Conservation (phyloP, 1,140 invertebrate species). For the Caenorhabditis inopinata region DNA sequence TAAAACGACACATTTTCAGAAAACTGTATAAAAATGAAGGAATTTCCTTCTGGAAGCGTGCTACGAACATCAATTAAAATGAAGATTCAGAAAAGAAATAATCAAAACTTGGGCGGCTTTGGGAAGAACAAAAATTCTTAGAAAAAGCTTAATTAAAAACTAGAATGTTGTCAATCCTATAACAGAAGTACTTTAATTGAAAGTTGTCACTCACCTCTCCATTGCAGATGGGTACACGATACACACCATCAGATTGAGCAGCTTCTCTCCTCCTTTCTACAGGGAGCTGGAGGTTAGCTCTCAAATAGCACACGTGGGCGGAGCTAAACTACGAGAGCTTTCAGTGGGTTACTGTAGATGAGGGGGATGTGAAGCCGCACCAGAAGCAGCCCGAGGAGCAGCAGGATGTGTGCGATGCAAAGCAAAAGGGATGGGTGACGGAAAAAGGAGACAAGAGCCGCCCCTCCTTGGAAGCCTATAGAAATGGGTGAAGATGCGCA, state of each 20-base stretch:
- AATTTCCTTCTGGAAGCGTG: too few relatives aligned
- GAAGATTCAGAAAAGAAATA: too few relatives aligned
- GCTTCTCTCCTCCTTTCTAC: background rate
- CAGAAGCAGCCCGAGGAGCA: background rate
- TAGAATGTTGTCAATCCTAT: too few relatives aligned
- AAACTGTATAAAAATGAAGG: too few relatives aligned
- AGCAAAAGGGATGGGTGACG: too few relatives aligned
- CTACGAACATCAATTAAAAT: too few relatives aligned
- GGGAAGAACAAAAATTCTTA: too few relatives aligned
- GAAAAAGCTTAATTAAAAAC: too few relatives aligned
- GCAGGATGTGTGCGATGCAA: background rate
- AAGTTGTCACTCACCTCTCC: slow-evolving; percentile 11
- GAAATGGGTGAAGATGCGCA: slow-evolving; percentile 15
- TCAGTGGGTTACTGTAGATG: background rate
- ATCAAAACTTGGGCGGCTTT: too few relatives aligned
- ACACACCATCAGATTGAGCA: background rate
- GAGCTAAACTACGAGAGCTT: background rate
- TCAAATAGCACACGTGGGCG: background rate
- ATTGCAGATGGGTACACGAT: background rate
- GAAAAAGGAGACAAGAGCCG: background rate
- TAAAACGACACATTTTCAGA: too few relatives aligned
- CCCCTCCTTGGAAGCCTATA: background rate
- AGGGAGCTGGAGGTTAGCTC: slow-evolving; percentile 9
- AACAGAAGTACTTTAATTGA: slow-evolving; percentile 19
- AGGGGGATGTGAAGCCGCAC: background rate